Percentiles rank a stretch among this genome's conserved stretches.
These are phyloP conservation scores for Orthosia incerta DNA, from an alignment of 2,888 invertebrate species.

Conservation along the genomic window DNA sequence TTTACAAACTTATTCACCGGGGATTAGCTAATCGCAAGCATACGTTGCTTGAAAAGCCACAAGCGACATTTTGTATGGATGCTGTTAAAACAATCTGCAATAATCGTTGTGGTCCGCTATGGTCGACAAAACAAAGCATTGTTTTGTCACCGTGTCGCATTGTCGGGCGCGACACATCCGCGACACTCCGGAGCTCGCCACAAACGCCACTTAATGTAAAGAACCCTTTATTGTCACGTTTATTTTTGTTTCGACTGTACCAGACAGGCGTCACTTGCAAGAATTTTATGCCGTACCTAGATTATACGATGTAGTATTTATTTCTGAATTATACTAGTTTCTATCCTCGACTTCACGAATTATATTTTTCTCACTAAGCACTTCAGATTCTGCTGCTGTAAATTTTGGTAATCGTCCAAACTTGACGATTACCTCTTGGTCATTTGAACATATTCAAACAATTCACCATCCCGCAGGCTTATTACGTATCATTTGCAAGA, in stretches of 20 bases:
- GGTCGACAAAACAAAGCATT: slow-evolving; percentile 68
- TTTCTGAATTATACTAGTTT: slow-evolving; percentile 31
- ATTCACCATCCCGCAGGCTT: background rate
- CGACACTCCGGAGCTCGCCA: slow-evolving; percentile 61
- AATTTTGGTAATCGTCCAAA: background rate
- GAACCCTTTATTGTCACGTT: slow-evolving; percentile 52
- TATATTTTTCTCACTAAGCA: background rate
- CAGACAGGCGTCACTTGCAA: slow-evolving; percentile 40
- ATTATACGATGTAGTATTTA: slow-evolving; percentile 50
- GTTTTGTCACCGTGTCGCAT: slow-evolving; percentile 61
- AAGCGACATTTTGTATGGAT: slow-evolving; percentile 71
- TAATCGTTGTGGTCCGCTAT: slow-evolving; percentile 66
- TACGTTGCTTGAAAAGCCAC: slow-evolving; percentile 68
- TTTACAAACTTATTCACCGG: slow-evolving; percentile 55
- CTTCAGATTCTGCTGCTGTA: background rate
- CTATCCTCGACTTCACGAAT: background rate
- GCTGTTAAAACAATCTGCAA: slow-evolving; percentile 74
- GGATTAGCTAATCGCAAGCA: slow-evolving; percentile 63
- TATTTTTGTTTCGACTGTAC: slow-evolving; percentile 51
- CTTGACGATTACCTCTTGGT: background rate
- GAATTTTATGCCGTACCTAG: slow-evolving; percentile 36
- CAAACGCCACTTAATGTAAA: slow-evolving; percentile 64
- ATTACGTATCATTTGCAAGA: too few relatives aligned
- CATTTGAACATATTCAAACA: background rate
- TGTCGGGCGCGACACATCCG: slow-evolving; percentile 58